Conservation (phyloP, 2,888 invertebrate species). For the Drosophila algonquin region DNA sequence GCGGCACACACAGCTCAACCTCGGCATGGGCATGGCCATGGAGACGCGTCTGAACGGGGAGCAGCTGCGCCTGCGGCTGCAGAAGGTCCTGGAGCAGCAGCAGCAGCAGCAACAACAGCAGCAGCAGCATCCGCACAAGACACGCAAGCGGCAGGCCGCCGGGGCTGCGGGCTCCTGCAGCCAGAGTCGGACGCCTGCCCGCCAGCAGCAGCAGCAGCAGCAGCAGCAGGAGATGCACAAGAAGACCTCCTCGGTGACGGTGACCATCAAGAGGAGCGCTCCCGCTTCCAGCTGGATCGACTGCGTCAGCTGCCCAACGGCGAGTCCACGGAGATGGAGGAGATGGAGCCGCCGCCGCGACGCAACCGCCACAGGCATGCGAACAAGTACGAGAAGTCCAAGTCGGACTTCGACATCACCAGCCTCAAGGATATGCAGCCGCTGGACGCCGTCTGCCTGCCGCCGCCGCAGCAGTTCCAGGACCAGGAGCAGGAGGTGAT, state of each 20-base stretch:
- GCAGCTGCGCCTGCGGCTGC: constrained; percentile 87
- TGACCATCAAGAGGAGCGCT: constrained; percentile 80
- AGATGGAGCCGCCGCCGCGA: constrained; percentile 71
- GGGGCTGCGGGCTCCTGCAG: constrained; percentile 44
- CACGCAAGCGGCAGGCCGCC: constrained; percentile 60
- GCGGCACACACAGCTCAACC: constrained; percentile 64
- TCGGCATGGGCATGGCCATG: constrained; percentile 77
- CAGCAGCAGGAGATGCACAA: constrained; percentile 70
- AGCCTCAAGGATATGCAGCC: constrained; percentile 86
- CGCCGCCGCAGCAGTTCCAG: constrained; percentile 93
- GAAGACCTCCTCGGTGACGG: constrained; percentile 80
- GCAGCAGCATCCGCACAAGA: constrained; percentile 79
- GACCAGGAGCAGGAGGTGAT: constrained; percentile 89
- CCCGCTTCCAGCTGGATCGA: constrained; percentile 68
- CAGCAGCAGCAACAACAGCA: constrained; percentile 75
- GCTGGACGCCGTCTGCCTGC: constrained; percentile 88
- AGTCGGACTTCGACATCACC: constrained; percentile 86
- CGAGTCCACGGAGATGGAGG: constrained; percentile 81
- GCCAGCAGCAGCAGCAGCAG: constrained; percentile 34
- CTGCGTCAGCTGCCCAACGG: constrained; percentile 72
- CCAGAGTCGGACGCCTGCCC: constrained; percentile 62
- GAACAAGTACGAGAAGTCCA: constrained; percentile 84
- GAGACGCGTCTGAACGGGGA: constrained; percentile 86
- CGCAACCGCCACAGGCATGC: constrained; percentile 62
- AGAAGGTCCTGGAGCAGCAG: constrained; percentile 85